Conservation (phyloP, 2,888 invertebrate genomes). For the Pterostichus madidus region DNA sequence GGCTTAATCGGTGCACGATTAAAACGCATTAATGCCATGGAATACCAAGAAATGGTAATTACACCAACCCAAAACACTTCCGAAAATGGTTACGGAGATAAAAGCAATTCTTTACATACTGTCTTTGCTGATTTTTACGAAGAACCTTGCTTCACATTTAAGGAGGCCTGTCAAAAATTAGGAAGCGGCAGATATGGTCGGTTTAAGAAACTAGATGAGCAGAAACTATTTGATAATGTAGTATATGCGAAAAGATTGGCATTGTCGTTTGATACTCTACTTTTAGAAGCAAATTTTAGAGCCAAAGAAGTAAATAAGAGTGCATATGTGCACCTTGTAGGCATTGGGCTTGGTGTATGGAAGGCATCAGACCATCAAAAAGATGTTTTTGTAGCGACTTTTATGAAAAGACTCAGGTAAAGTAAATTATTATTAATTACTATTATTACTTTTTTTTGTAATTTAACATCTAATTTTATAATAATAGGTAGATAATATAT, state of each 20-base stretch:
- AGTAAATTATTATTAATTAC: not conserved
- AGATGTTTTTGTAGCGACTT: conserved; percentile 70
- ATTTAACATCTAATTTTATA: no score
- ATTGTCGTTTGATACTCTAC: conserved; percentile 75
- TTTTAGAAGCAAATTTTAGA: conserved; percentile 76
- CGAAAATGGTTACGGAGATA: conserved; percentile 67
- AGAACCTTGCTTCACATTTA: conserved; percentile 68
- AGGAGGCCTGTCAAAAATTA: not conserved
- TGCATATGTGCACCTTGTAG: conserved; percentile 76
- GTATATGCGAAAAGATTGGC: conserved; percentile 75
- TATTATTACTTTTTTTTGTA: no score
- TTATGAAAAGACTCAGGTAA: conserved; percentile 69
- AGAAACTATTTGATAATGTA: conserved; percentile 73
- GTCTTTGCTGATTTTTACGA: conserved; percentile 73
- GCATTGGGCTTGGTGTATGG: conserved; percentile 72
- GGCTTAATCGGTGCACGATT: conserved; percentile 80
- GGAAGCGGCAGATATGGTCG: not conserved
- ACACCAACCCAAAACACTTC: conserved; percentile 70
- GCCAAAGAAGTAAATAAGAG: conserved; percentile 75
- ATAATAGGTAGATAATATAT: no score
- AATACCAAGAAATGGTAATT: conserved; percentile 79
- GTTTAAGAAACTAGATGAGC: conserved; percentile 22
- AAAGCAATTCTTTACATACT: conserved; percentile 68
- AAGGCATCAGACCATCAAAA: conserved; percentile 70
- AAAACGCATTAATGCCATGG: conserved; percentile 72